Evolutionary conservation across 1,140 invertebrate genomes (phyloP).

Genomic region (Delia radicum): DNA sequence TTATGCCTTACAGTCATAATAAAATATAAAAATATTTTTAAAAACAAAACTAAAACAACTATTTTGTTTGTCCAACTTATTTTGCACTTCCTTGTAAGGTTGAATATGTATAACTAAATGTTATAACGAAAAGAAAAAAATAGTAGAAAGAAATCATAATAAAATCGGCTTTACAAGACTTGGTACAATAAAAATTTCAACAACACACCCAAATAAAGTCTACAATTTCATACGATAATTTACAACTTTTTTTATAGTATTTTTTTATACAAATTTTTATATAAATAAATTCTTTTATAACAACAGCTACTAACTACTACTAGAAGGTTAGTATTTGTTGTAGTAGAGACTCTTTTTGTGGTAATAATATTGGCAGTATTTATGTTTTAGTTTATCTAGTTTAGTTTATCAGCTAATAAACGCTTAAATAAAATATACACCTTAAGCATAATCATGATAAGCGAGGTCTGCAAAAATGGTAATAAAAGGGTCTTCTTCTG

Average conservation of each 20-base stretch:
- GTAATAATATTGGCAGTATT: background rate
- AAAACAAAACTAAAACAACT: background rate
- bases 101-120: background rate
- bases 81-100: constrained; percentile 13
- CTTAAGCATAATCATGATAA: constrained; percentile 17
- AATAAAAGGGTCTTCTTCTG: no score
- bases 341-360: background rate
- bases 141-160: background rate
- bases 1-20: background rate
- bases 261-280: background rate
- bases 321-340: background rate
- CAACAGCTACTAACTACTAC: no score
- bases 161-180: background rate
- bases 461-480: background rate
- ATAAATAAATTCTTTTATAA: background rate
- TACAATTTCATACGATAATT: constrained; percentile 13
- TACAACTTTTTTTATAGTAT: background rate
- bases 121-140: background rate
- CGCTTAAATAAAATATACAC: constrained; percentile 23
- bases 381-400: background rate
- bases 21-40: background rate
- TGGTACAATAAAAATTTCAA: constrained; percentile 17
- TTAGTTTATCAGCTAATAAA: constrained; percentile 22
- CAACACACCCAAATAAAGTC: constrained; percentile 4
- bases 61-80: background rate